Base-by-base conservation (phyloP, 2,888 invertebrate species). In the Ectemnius continuus region DNA sequence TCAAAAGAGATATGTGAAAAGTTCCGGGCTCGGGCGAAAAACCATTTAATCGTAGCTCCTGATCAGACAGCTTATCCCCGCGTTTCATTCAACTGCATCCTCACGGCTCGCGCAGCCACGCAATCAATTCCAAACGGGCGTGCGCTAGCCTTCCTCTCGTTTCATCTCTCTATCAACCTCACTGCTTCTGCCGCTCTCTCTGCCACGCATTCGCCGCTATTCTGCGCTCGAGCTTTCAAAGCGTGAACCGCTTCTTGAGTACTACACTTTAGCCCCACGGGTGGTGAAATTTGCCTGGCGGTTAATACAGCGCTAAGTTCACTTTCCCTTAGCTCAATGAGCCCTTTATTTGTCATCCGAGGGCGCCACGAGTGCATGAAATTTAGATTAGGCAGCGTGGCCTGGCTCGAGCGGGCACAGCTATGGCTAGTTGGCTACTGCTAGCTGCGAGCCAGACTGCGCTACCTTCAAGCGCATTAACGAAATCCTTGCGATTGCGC, bases 401-500 rank as follows among this genome's bases (percentile, higher is more conserved):
- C 23, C 3, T 23, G 23, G 23, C 23, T 23, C 0, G 23, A 3
- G 0, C 3, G 0, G 36, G 36, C 36, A 5, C 36, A 1, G 11
- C 36, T 36, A 36, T 36, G 36, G 36, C 36, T 8, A 36, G 0
- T 11, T 36, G 36, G 36, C 36, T 8, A 36, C 8, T 11, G 36
- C 36, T 36, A 6, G 36, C 4, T 11, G 8, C 36, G 4, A 6
- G 36, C 36, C 36, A 36, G 36, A 36, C 36, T 36, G 36, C 11
- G 5, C 8, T 36, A 73, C 62, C 62, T 68, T 73, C 68, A 70
- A 80, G 60, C 63, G 64, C 62, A 76, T 81, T 81, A 81, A 68
- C 70, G 58, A 72, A 81, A 76, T 74, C 78, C 72, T 61, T 58
- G 36, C 36, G 6, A 36, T 6, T 36, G 36, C 36, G 36, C 36